Base-by-base conservation (phyloP, 2,888 invertebrate species). In the Hyles lineata region DNA sequence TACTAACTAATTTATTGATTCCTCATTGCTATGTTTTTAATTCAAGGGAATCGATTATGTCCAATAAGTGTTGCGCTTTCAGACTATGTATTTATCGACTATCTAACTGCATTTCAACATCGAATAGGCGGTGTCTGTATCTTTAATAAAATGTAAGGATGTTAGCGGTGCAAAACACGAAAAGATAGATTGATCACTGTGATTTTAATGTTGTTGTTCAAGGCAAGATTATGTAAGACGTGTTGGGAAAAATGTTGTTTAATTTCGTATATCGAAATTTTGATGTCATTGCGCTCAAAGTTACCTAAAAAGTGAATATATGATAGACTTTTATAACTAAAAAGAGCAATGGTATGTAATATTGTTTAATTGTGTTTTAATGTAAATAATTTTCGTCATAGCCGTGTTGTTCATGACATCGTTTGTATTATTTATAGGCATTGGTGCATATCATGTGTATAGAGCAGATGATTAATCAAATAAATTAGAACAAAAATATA, bases 361-460 rank as follows among this genome's bases (percentile, higher is more conserved):
- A 83, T 85, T 84, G 79, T 83, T 85, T 82, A 62, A 63, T 78
- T 83, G 86, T 87, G 75, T 79, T 80, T 89, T 87, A 82, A 79
- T 90, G 91, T 91, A 91, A 87, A 90, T 89, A 87, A 81, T 89
- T 90, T 87, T 87, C 82, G 86, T 90, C 88, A 87, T 90, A 85
- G 87, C 83, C 80, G 83, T 85, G 88, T 87, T 86, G 85, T 88
- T 91, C 88, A 89, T 90, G 81, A 83, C 86, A 89, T 92, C 81
- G 87, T 93, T 93, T 92, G 87, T 93, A 92, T 94, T 89, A 93
- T 94, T 94, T 93, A 92, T 94, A 94, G 92, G 90, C 94, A 94
- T 94, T 94, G 94, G 94, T 94, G 94, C 94, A 94, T 94, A 94
- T 94, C 94, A 94, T 93, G 94, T 94, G 94, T 93, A 93, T 94